These are phyloP conservation scores for Brachionus rubens DNA, from an alignment of 1,140 invertebrate species.

Conservation along the genomic window DNA sequence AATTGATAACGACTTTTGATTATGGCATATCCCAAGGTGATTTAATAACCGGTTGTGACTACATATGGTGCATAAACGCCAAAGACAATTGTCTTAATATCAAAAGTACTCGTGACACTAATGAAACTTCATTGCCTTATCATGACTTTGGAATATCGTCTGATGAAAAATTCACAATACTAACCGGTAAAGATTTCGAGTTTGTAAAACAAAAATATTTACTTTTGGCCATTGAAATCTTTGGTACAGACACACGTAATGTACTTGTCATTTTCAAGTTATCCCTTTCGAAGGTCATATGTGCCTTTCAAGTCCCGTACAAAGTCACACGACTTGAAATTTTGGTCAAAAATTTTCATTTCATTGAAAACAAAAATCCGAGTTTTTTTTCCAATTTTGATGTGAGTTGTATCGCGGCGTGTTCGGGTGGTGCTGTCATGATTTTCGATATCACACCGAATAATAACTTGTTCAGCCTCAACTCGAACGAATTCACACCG, in stretches of 20 bases:
- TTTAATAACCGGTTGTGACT: background rate
- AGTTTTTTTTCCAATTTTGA: slow-evolving; percentile 20
- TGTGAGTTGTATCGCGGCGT: slow-evolving; percentile 5
- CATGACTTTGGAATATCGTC: slow-evolving; percentile 8
- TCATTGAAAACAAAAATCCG: slow-evolving; percentile 18
- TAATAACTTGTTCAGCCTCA: background rate
- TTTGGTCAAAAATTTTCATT: slow-evolving; percentile 29
- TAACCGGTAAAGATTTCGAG: background rate
- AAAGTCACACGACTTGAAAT: background rate
- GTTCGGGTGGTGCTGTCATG: slow-evolving; percentile 12
- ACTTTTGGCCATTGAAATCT: background rate
- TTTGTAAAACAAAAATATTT: slow-evolving; percentile 19
- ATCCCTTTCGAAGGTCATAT: slow-evolving; percentile 10
- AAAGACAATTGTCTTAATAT: slow-evolving; percentile 10
- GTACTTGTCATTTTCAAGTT: background rate
- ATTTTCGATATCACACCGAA: slow-evolving; percentile 5
- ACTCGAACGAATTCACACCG: background rate
- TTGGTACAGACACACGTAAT: background rate
- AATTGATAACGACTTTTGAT: slow-evolving; percentile 27
- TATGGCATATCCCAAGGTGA: slow-evolving; percentile 12
- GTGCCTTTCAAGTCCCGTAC: background rate
- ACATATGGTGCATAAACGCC: slow-evolving; percentile 19
- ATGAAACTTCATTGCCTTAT: background rate
- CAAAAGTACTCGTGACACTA: background rate
- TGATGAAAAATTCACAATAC: background rate